phyloP scores from a whole-genome alignment of 2,797 vertebrate genomes.

The Silurus lanzhouensis region DNA sequence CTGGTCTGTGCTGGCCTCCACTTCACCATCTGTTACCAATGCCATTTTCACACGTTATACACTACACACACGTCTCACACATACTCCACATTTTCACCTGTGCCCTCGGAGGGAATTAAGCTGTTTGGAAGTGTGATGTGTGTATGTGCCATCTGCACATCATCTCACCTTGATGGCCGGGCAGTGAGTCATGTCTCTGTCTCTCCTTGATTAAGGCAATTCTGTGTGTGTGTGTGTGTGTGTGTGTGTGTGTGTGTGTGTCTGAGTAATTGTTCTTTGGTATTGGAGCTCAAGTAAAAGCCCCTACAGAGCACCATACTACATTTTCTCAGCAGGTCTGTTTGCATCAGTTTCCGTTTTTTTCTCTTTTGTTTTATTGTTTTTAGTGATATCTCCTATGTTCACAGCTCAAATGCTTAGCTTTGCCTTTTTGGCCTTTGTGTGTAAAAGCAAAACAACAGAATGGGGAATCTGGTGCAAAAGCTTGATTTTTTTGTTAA shows the following conservation, averaged over 20 bases:
- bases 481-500: conserved; percentile 19
- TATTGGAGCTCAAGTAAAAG: conserved; percentile 15
- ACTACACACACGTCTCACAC: conserved; percentile 37
- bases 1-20: conserved; percentile 44
- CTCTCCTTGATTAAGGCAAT: conserved; percentile 6
- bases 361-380: conserved; percentile 20
- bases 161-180: background rate
- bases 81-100: conserved; percentile 43
- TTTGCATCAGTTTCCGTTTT: conserved; percentile 16
- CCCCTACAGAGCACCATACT: conserved; percentile 12
- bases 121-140: conserved; percentile 22
- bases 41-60: conserved; percentile 32
- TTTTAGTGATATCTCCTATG: conserved; percentile 15
- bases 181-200: conserved; percentile 2
- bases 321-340: conserved; percentile 24
- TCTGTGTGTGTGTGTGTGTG: conserved; percentile 8
- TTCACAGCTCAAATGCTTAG: conserved; percentile 13
- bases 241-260: too few relatives aligned
- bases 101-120: conserved; percentile 28
- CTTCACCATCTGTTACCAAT: conserved; percentile 53
- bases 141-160: conserved; percentile 19
- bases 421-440: conserved; percentile 50
- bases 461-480: conserved; percentile 15
- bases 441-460: conserved; percentile 43
- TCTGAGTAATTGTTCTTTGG: background rate